These are phyloP conservation scores for Tragulus kanchil DNA, from an alignment of 2,113 vertebrate genomes.

Conservation along the genomic window DNA sequence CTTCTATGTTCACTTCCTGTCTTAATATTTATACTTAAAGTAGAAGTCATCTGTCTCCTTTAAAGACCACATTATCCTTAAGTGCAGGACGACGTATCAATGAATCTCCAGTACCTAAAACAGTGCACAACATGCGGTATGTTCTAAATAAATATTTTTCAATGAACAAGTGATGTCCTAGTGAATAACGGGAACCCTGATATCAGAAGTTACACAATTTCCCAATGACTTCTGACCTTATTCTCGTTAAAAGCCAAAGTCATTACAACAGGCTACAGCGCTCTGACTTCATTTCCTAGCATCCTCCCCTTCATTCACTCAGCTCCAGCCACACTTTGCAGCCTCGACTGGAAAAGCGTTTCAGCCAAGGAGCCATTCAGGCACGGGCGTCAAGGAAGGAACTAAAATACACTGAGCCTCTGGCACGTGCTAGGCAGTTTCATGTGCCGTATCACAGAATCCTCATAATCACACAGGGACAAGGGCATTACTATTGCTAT, in stretches of 20 bases:
- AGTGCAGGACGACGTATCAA: neutral
- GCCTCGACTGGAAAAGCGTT: neutral
- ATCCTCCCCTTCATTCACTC: neutral
- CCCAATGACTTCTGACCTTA: slow-evolving; percentile 24
- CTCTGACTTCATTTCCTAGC: neutral
- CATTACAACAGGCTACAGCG: neutral
- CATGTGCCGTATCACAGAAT: neutral
- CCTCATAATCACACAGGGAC: neutral
- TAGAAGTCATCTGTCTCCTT: slow-evolving; percentile 30
- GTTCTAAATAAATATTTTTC: neutral
- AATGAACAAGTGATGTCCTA: neutral
- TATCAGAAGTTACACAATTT: slow-evolving; percentile 7
- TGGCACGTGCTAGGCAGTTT: neutral
- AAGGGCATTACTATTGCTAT: neutral
- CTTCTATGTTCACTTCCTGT: neutral
- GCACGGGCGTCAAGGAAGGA: neutral
- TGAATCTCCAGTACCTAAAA: neutral
- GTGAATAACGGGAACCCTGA: neutral
- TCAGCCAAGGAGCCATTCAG: neutral
- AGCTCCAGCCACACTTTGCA: neutral
- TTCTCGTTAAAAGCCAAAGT: slow-evolving; percentile 5
- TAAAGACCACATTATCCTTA: neutral
- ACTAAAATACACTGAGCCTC: neutral
- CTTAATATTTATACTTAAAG: slow-evolving; percentile 21
- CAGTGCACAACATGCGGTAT: neutral